Percentiles rank a stretch among this genome's conserved stretches.
phyloP scores from a whole-genome alignment of 2,888 invertebrate genomes.

The Beris chalybata region DNA sequence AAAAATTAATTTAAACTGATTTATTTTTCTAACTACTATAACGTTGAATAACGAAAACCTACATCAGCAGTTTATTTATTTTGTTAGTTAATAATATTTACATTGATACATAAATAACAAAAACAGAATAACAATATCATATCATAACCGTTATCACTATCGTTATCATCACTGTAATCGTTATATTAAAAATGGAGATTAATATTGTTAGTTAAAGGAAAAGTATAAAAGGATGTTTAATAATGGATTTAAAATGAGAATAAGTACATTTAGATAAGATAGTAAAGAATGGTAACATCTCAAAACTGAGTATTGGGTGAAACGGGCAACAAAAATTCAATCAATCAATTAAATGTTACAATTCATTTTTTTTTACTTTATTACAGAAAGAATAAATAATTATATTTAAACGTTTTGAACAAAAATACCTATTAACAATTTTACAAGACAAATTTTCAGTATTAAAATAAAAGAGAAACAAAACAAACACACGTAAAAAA shows the following conservation, averaged over 20 bases:
- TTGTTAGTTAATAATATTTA: background rate
- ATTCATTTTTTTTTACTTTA: too few species aligned
- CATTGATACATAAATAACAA: slow-evolving; percentile 1
- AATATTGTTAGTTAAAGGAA: slow-evolving; percentile 18
- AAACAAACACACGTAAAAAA: too few species aligned
- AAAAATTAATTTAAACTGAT: slow-evolving; percentile 1
- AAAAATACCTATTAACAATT: too few species aligned
- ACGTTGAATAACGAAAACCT: background rate
- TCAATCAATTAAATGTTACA: background rate
- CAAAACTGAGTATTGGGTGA: slow-evolving; percentile 1
- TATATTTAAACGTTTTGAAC: too few species aligned
- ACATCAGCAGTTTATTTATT: background rate
- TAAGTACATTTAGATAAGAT: background rate
- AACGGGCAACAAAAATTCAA: slow-evolving; percentile 18
- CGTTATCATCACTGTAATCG: slow-evolving; percentile 26
- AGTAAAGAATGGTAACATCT: too few species aligned
- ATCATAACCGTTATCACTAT: slow-evolving; percentile 25
- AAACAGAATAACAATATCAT: slow-evolving; percentile 29
- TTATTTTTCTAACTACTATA: background rate
- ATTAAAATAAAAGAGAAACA: too few species aligned
- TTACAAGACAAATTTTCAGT: too few species aligned
- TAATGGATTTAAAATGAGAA: slow-evolving; percentile 9
- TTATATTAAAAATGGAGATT: too few species aligned
- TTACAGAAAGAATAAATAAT: too few species aligned
- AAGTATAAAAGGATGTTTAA: slow-evolving; percentile 15